Conservation (phyloP, 2,113 vertebrate species). For the Arenaria interpres region DNA sequence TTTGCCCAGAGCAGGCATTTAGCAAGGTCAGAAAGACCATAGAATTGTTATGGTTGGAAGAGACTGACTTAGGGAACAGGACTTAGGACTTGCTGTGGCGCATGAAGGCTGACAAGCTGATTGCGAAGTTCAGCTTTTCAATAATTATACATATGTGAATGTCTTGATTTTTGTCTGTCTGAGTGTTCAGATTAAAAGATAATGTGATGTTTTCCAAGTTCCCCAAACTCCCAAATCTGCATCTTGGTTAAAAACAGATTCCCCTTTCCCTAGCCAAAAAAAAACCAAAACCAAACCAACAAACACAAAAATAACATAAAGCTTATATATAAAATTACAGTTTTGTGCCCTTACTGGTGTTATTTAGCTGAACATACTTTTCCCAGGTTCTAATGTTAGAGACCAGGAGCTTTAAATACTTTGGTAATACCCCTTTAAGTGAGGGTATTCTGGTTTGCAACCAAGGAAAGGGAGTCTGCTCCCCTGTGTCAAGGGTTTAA, state of each 20-base stretch:
- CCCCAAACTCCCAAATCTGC: neutral
- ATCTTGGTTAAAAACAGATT: neutral
- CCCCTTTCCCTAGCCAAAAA: neutral
- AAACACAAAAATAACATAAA: neutral
- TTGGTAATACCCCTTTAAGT: neutral
- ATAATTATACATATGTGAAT: neutral
- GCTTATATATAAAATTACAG: neutral
- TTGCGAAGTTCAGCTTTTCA: neutral
- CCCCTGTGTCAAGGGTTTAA: neutral
- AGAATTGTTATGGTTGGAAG: neutral
- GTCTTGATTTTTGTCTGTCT: neutral
- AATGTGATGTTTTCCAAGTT: neutral
- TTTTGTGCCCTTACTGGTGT: neutral
- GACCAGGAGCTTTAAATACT: neutral
- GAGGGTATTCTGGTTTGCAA: neutral
- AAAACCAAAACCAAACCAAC: too few relatives aligned
- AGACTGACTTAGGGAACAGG: neutral
- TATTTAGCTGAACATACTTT: neutral
- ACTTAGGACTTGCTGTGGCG: neutral
- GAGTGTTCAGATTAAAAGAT: neutral
- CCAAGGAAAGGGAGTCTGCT: fast-evolving
- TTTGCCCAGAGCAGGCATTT: neutral
- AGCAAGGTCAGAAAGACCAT: neutral
- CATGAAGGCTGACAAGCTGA: neutral
- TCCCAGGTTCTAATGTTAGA: neutral